Conservation (phyloP, 2,888 invertebrate genomes). For the Brachyopa scutellaris region DNA sequence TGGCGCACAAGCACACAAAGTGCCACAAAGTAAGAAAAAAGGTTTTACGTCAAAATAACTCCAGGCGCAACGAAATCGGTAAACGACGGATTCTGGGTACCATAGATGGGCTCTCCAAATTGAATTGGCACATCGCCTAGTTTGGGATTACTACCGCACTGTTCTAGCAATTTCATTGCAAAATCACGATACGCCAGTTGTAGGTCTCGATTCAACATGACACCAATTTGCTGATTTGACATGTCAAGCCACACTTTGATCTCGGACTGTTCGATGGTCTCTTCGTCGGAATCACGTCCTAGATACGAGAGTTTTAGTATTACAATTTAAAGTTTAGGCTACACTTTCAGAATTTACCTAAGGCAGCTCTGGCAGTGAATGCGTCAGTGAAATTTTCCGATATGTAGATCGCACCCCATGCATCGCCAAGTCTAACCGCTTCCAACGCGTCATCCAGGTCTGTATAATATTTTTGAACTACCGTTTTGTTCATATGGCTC, state of each 20-base stretch:
- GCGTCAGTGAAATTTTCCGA: slow-evolving; percentile 95
- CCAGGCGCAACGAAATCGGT: slow-evolving; percentile 98
- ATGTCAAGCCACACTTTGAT: slow-evolving; percentile 95
- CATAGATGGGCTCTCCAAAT: slow-evolving; percentile 94
- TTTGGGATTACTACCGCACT: slow-evolving; percentile 91
- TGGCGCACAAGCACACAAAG: background rate
- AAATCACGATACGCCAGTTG: slow-evolving; percentile 94
- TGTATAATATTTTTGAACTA: slow-evolving; percentile 87
- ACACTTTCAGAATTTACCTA: slow-evolving; percentile 83
- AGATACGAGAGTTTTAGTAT: slow-evolving; percentile 29
- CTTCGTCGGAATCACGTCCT: slow-evolving; percentile 91
- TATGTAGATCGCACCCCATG: slow-evolving; percentile 95
- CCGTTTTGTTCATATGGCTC: slow-evolving; percentile 88
- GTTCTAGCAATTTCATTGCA: slow-evolving; percentile 87
- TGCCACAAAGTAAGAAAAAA: background rate
- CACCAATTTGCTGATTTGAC: slow-evolving; percentile 97
- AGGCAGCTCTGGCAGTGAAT: slow-evolving; percentile 89
- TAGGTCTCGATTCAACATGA: slow-evolving; percentile 93
- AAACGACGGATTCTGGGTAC: slow-evolving; percentile 93
- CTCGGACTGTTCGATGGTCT: slow-evolving; percentile 93
- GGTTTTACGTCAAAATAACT: slow-evolving; percentile 95
- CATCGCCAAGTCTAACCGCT: slow-evolving; percentile 89
- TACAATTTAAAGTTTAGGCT: background rate
- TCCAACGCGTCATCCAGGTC: slow-evolving; percentile 86
- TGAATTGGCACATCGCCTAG: slow-evolving; percentile 94